phyloP scores from a whole-genome alignment of 2,888 invertebrate genomes.

The Digitonthophagus gazella region DNA sequence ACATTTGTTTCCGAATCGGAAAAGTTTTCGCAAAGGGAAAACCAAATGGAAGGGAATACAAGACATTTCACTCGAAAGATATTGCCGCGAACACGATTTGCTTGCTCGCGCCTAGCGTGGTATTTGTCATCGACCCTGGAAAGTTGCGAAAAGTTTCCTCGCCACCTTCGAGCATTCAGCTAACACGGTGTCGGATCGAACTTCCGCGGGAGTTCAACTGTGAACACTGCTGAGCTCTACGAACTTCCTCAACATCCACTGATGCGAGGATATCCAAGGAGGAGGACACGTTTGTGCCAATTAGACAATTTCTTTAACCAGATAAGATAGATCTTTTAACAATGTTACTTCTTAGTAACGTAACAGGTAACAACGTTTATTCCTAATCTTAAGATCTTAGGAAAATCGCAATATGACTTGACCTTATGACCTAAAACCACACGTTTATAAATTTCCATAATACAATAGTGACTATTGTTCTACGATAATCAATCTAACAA shows the following conservation, averaged over 20 bases:
- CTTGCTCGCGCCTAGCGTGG: background rate
- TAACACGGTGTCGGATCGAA: background rate
- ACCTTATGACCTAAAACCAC: no score
- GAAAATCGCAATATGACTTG: no score
- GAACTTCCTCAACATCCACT: background rate
- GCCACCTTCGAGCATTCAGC: background rate
- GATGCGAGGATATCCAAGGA: background rate
- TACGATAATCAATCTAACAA: background rate
- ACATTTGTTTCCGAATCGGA: background rate
- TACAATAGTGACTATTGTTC: background rate
- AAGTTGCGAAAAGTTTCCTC: background rate
- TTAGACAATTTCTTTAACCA: background rate
- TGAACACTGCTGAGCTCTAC: background rate
- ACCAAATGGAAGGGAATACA: background rate
- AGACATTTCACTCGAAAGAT: background rate
- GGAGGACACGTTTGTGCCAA: background rate
- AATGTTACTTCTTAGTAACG: no score
- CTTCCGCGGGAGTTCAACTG: background rate
- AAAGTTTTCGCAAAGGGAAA: background rate
- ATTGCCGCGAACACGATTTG: background rate
- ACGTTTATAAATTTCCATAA: no score
- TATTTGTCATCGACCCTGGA: background rate
- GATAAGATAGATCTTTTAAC: no score
- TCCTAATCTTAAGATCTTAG: no score
- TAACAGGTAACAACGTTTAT: no score